Evolutionary conservation across 2,797 vertebrate species (phyloP).

Genomic region (Lepilemur ruficaudatus): DNA sequence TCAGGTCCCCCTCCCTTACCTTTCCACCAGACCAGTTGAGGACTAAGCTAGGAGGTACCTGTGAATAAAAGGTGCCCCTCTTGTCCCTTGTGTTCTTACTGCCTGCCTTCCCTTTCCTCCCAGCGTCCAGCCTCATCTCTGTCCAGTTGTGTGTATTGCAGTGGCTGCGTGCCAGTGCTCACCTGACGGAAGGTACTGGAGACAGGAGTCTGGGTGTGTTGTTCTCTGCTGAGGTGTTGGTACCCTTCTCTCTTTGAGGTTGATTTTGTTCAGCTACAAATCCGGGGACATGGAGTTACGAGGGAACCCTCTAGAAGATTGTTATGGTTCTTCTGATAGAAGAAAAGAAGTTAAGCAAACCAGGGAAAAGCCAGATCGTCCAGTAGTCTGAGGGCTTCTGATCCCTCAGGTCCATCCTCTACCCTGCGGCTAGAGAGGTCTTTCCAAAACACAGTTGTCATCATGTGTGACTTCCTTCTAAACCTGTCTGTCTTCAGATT

Average conservation of each 20-base stretch:
- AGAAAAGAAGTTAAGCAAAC: neutral
- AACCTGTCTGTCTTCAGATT: neutral
- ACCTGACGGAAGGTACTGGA: neutral
- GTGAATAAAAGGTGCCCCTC: neutral
- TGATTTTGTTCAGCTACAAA: neutral
- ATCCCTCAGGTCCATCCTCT: neutral
- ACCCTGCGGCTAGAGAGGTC: neutral
- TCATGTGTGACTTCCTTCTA: neutral
- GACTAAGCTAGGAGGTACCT: neutral
- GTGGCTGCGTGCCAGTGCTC: neutral
- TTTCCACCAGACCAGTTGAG: neutral
- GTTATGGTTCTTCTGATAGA: neutral
- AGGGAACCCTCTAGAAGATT: neutral
- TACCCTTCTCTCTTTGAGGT: neutral
- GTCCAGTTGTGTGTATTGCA: rapidly evolving
- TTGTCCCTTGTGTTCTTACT: neutral
- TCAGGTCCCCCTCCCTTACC: neutral
- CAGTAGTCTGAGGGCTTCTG: neutral
- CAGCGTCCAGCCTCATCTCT: neutral
- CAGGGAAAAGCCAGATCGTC: neutral
- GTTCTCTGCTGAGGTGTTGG: neutral
- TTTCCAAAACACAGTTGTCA: neutral
- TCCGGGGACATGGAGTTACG: neutral
- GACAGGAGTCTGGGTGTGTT: neutral
- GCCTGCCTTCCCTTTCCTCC: neutral